phyloP scores from a whole-genome alignment of 2,113 vertebrate genomes.

The Illadopsis cleaveri region DNA sequence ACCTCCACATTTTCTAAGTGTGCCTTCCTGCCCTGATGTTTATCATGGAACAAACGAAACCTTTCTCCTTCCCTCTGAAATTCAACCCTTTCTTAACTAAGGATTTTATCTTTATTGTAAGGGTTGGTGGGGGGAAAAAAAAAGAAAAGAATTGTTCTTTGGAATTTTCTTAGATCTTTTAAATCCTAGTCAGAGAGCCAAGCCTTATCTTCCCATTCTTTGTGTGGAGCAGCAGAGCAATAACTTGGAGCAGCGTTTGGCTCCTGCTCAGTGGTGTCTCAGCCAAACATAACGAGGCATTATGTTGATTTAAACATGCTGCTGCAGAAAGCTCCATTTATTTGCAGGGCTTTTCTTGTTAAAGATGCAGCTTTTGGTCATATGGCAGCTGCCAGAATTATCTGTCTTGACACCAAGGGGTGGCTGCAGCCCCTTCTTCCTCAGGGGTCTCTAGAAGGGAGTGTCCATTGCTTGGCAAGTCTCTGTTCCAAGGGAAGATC shows the following conservation, averaged over 20 bases:
- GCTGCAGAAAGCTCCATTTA: not conserved
- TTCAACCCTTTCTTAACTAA: not conserved
- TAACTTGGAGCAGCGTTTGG: constrained; percentile 2
- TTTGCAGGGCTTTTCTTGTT: not conserved
- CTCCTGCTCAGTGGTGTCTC: not conserved
- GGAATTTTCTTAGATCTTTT: not conserved
- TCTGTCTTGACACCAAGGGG: not conserved
- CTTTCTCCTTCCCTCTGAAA: not conserved
- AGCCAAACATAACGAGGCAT: not conserved
- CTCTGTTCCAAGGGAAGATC: not conserved
- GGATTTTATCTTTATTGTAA: not conserved
- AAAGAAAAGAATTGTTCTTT: not conserved
- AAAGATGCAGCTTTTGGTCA: not conserved
- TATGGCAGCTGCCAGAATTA: not conserved
- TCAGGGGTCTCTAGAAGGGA: not conserved
- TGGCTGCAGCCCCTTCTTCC: not conserved
- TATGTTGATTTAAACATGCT: constrained; percentile 17
- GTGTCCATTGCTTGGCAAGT: not conserved
- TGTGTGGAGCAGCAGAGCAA: not conserved
- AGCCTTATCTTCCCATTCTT: not conserved
- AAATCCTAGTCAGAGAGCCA: not conserved
- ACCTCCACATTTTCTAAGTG: not conserved
- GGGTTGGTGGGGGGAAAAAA: rapidly evolving
- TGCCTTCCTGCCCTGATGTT: not conserved
- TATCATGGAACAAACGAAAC: not conserved